Evolutionary conservation across 2,113 vertebrate genomes (phyloP), one percentile per base, ranked within the genome.

Genomic region (Erythrocercus mccallii): DNA sequence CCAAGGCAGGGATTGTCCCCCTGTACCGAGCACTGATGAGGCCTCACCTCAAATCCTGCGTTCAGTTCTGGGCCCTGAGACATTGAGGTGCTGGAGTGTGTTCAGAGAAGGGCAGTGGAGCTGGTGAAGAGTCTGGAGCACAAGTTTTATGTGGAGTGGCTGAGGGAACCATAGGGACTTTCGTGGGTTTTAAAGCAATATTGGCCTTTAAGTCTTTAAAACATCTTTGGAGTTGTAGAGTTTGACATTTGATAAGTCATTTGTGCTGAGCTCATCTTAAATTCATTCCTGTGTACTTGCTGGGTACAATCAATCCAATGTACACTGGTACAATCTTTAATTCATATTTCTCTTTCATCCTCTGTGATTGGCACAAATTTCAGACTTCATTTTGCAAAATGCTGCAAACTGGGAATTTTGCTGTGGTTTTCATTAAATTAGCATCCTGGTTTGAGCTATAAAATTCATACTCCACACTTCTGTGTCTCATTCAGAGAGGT

Each of bases 1-100:
- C 0, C 19, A 70, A 65, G 20, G 5, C 40, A 30, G 2, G 1
- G 65, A 11, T 20, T 53, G 28, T 51, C 1, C 3, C 15, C 6
- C 40, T 25, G 30, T n/a, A 21, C 28, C 24, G 1, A 0, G 23
- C n/a, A 61, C 24, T 21, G 30, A 1, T 21, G 40, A 56, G 24
- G 50, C 7, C 31, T 14, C 48, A 11, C 16, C n/a, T 79, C 35
- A 25, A 35, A 42, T 56, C n/a, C 57, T 48, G 9, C 35, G 20
- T 24, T 48, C 14, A 23, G 1, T 15, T 44, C 18, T 68, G 27
- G 37, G 33, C 9, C 31, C 53, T 33, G 24, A 40, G 57, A 56
- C 40, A 40, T 13, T 47, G 48, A 54, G 8, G 13, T 1, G 23
- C 40, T 70, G 48, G 16, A 62, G 13, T 2, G 5, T 31, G 13